Percentiles rank a stretch among this genome's conserved stretches.
These are phyloP conservation scores for Cirrhinus molitorella DNA, from an alignment of 2,797 vertebrate genomes.

Conservation along the genomic window DNA sequence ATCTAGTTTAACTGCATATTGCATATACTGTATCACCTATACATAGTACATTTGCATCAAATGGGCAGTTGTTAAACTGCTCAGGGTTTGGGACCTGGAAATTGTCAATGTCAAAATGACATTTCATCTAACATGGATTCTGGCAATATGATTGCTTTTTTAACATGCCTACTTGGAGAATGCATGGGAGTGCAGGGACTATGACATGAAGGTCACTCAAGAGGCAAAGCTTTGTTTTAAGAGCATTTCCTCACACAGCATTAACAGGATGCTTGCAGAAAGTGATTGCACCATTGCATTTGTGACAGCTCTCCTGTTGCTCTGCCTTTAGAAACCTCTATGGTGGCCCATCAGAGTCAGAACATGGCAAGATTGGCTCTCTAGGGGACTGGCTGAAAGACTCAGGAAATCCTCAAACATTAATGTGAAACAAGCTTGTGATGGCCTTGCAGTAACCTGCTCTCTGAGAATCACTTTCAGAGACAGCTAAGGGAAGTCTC, in stretches of 20 bases:
- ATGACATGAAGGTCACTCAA: neutral
- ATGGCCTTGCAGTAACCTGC: slow-evolving; percentile 19
- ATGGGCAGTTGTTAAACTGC: neutral
- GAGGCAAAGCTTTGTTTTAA: slow-evolving; percentile 5
- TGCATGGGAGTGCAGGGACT: neutral
- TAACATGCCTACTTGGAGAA: neutral
- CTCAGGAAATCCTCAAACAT: slow-evolving; percentile 64
- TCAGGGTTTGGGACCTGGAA: neutral
- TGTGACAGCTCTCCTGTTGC: slow-evolving; percentile 42
- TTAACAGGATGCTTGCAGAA: neutral
- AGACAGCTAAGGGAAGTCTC: neutral
- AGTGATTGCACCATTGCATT: slow-evolving; percentile 14
- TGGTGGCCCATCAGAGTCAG: slow-evolving; percentile 27
- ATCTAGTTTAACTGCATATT: neutral
- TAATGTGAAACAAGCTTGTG: slow-evolving; percentile 60
- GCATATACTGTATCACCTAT: neutral
- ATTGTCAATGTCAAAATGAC: neutral
- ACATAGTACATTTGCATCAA: neutral
- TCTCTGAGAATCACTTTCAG: slow-evolving; percentile 31
- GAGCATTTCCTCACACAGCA: slow-evolving; percentile 2
- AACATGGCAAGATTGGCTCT: slow-evolving; percentile 45
- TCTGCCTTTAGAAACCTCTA: slow-evolving; percentile 49
- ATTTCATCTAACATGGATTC: slow-evolving; percentile 5
- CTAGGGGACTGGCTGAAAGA: slow-evolving; percentile 61
- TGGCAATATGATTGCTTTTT: neutral